These are phyloP conservation scores for Eulithis prunata DNA, from an alignment of 2,888 invertebrate genomes.

Conservation along the genomic window DNA sequence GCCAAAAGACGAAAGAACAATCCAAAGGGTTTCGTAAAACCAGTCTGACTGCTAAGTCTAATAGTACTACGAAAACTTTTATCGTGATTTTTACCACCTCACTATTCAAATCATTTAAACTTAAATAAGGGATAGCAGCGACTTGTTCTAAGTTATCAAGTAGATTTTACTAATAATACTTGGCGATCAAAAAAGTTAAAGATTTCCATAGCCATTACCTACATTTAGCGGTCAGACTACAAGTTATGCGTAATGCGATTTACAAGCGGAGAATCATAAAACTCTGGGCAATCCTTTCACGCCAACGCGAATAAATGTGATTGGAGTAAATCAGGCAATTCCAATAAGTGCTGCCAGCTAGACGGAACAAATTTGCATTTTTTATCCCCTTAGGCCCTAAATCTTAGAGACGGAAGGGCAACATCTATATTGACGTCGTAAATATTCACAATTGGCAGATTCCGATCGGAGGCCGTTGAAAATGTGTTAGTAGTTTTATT, in stretches of 20 bases:
- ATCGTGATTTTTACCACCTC: no score
- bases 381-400: conserved; percentile 69
- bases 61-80: no score
- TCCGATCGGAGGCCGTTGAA: conserved; percentile 44
- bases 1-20: no score
- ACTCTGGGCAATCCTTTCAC: conserved; percentile 67
- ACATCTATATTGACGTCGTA: conserved; percentile 73
- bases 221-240: no score
- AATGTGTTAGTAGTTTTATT: conserved; percentile 30
- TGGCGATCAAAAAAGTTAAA: no score
- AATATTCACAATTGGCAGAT: conserved; percentile 65
- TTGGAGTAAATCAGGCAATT: conserved; percentile 81
- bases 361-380: conserved; percentile 74
- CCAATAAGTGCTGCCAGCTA: conserved; percentile 76
- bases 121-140: no score
- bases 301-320: conserved; percentile 61
- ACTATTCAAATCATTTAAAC: no score
- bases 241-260: conserved; percentile 36
- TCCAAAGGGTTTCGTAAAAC: not conserved
- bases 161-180: no score
- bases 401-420: conserved; percentile 54
- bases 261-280: conserved; percentile 51
- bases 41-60: no score
- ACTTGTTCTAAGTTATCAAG: no score
- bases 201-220: no score